These are phyloP conservation scores for Zeugodacus cucurbitae DNA, from an alignment of 1,140 invertebrate species.

Conservation along the genomic window DNA sequence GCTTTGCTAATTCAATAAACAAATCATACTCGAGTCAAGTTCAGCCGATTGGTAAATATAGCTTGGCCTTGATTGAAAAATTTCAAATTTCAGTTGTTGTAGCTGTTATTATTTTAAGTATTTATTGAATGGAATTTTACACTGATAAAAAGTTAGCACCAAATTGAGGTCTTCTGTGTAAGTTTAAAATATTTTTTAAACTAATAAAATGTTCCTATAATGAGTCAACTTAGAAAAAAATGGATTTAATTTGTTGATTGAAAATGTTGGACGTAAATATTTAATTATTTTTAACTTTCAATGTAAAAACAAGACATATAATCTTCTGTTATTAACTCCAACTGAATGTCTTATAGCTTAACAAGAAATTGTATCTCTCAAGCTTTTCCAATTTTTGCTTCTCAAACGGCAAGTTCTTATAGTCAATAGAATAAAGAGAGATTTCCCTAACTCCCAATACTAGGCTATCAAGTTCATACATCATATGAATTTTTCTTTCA, in stretches of 20 bases:
- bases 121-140: background rate
- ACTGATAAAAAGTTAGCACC: background rate
- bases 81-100: background rate
- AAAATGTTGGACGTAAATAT: too few species aligned
- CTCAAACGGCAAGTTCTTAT: too few species aligned
- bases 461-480: background rate
- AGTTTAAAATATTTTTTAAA: background rate
- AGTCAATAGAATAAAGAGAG: too few species aligned
- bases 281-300: too few species aligned
- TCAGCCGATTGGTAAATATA: constrained; percentile 18
- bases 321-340: too few species aligned
- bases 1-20: background rate
- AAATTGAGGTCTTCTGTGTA: too few species aligned
- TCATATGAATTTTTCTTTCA: background rate
- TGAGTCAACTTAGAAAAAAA: background rate
- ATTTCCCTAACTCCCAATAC: background rate
- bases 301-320: too few species aligned
- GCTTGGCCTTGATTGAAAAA: background rate
- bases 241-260: too few species aligned
- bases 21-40: background rate
- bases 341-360: too few species aligned
- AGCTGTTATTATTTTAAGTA: background rate
- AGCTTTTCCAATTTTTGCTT: too few species aligned
- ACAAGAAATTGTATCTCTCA: too few species aligned
- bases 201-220: too few species aligned